phyloP scores from a whole-genome alignment of 2,797 vertebrate genomes.

The Poeciliopsis presidionis region DNA sequence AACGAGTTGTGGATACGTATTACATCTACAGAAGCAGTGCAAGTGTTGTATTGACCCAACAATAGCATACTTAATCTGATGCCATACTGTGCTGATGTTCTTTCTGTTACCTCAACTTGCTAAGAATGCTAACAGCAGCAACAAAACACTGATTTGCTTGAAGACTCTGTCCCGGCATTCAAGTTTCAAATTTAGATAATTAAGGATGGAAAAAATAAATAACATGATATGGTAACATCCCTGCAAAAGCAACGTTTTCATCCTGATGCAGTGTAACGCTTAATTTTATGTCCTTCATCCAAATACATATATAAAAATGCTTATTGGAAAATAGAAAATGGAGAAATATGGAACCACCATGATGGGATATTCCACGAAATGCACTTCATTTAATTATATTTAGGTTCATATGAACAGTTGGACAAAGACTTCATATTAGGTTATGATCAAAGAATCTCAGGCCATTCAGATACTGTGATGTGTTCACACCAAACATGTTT shows the following conservation, averaged over 20 bases:
- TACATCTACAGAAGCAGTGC: too few relatives aligned
- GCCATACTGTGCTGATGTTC: too few relatives aligned
- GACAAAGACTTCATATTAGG: background rate
- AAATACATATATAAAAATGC: background rate
- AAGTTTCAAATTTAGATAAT: background rate
- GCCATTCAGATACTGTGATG: background rate
- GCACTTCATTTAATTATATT: background rate
- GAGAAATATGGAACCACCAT: too few relatives aligned
- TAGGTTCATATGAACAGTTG: background rate
- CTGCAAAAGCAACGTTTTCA: background rate
- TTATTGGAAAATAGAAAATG: too few relatives aligned
- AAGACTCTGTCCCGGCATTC: background rate
- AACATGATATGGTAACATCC: background rate
- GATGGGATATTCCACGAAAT: too few relatives aligned
- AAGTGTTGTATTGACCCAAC: too few relatives aligned
- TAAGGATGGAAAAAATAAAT: background rate
- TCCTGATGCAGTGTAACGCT: background rate
- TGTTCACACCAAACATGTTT: too few relatives aligned
- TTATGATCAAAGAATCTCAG: background rate
- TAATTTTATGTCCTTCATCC: background rate
- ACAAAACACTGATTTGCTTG: background rate
- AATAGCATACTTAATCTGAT: too few relatives aligned
- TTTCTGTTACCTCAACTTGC: background rate
- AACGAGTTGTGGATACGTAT: too few relatives aligned
- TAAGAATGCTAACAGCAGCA: background rate